Evolutionary conservation across 2,797 vertebrate species (phyloP), one percentile per base, ranked within the genome.

Genomic region (Otolemur crassicaudatus): DNA sequence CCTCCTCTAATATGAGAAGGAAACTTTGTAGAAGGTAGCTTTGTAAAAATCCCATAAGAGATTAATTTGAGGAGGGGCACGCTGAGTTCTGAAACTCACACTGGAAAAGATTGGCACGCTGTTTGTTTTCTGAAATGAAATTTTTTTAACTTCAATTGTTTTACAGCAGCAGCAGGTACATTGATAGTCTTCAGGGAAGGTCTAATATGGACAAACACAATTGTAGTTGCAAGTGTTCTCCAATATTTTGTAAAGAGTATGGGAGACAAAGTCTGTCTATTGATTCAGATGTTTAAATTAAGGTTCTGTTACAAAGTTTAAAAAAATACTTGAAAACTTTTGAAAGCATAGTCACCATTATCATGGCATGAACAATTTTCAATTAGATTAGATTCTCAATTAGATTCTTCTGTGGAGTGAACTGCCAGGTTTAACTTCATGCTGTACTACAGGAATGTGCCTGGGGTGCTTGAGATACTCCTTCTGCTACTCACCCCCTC

Each of bases 71-170:
- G 43, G 61, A 86, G 93, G 87, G 80, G 69, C 73, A 5, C 84
- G 87, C 72, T 96, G 95, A 96, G 97, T 97, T 97, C 67, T 96
- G 81, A 77, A 95, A 91, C 0, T 0, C 43, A 85, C 53, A 94
- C 10, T 77, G 19, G 53, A 73, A 87, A 94, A 87, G 70, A 61
- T 19, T 94, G 75, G 95, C 93, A 56, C 7, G 8, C 0, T 97
- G 70, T 96, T 94, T 69, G 88, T 43, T 96, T 97, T 85, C 92
- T 94, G 65, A 96, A 95, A 95, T 97, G 75, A 97, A 98, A 91
- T 96, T 89, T 95, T 97, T 90, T 61, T 85, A 34, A 82, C 94
- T 96, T 97, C 88, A 34, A 12, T 97, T 91, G 43, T 96, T 97
- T 97, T 97, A 63, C 97, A 4, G 49, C 97, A 96, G 89, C 60